A percentile compares a stretch with the other conserved stretches of the same genome.
Conservation (phyloP, 2,888 invertebrate species). For the Acanthopleura granulata region DNA sequence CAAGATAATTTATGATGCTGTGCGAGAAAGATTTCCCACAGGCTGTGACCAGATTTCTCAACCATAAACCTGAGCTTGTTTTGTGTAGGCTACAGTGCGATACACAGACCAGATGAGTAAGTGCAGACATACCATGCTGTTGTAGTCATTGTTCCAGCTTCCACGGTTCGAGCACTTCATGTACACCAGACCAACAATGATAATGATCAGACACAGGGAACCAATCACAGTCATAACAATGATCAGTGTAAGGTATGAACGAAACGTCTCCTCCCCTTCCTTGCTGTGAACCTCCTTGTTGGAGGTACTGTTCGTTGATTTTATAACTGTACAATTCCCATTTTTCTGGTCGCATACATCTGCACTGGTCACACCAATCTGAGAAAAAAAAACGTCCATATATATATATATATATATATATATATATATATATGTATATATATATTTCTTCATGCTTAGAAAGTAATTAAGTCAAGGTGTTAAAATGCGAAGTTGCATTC, state of each 20-base stretch:
- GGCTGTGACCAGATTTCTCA: too few species aligned
- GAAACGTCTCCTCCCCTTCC: neutral
- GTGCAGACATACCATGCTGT: slow-evolving; percentile 13
- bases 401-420: too few species aligned
- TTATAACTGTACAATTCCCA: neutral
- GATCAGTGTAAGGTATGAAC: slow-evolving; percentile 31
- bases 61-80: neutral
- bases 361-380: neutral
- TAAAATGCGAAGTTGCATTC: too few species aligned
- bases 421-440: too few species aligned
- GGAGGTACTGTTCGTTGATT: neutral
- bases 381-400: neutral
- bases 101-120: neutral
- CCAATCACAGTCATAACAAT: slow-evolving; percentile 34
- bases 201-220: slow-evolving; percentile 36
- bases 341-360: neutral
- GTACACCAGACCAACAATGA: slow-evolving; percentile 32
- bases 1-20: too few species aligned
- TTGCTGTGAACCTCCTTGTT: neutral
- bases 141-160: slow-evolving; percentile 20
- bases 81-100: neutral
- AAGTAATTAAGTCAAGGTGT: too few species aligned
- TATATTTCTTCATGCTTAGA: too few species aligned
- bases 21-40: too few species aligned
- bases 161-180: slow-evolving; percentile 24